Conservation (phyloP, 2,797 vertebrate species). For the Petrocephalus sullivani region DNA sequence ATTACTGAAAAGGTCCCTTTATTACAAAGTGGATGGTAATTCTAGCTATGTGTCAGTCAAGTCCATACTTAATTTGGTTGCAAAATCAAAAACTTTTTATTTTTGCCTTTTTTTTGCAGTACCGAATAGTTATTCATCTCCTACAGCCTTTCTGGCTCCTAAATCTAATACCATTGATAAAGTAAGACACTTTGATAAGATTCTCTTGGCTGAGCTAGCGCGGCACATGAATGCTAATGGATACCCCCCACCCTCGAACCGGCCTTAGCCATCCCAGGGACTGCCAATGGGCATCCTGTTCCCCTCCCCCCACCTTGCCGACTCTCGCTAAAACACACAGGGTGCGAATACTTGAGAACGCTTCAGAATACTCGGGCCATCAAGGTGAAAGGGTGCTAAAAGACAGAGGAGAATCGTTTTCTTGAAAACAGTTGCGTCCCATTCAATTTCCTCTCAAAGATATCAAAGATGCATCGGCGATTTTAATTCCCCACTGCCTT, state of each 20-base stretch:
- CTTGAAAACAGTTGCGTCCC: neutral
- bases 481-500: neutral
- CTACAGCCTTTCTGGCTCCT: conserved; percentile 42
- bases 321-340: neutral
- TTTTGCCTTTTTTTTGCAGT: conserved; percentile 38
- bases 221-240: conserved; percentile 60
- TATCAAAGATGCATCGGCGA: neutral
- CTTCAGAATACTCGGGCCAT: neutral
- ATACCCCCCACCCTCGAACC: conserved; percentile 17
- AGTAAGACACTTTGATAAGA: conserved; percentile 63
- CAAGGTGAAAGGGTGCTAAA: neutral
- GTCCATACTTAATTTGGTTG: conserved; percentile 59
- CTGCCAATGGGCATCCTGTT: neutral
- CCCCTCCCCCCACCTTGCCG: neutral
- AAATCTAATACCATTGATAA: conserved; percentile 67
- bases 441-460: neutral
- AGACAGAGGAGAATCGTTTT: neutral
- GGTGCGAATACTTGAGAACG: neutral
- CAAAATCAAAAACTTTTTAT: conserved; percentile 59
- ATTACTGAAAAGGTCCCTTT: neutral
- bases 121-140: conserved; percentile 65
- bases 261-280: neutral
- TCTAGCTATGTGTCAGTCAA: conserved; percentile 35
- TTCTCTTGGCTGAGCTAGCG: conserved; percentile 56
- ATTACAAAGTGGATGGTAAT: neutral